Conservation (phyloP, 2,113 vertebrate species). For the Amazona vittata region DNA sequence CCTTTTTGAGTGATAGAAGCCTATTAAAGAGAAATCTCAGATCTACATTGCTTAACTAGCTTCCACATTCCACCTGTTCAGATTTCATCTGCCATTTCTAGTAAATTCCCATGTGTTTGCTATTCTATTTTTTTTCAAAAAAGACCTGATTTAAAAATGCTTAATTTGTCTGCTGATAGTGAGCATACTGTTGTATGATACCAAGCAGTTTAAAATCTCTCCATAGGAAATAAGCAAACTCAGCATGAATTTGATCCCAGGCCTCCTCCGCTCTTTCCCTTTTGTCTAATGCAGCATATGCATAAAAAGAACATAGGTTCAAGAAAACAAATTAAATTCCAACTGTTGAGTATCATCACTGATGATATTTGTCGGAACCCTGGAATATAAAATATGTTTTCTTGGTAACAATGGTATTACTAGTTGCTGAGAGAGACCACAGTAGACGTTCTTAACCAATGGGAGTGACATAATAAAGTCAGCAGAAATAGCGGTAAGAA, state of each 20-base stretch:
- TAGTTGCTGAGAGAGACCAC: not conserved
- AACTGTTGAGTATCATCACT: not conserved
- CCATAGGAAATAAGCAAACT: not conserved
- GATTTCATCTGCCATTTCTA: not conserved
- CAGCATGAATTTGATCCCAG: constrained; percentile 16
- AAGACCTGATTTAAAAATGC: not conserved
- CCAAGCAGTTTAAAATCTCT: not conserved
- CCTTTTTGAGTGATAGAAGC: not conserved
- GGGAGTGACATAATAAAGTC: not conserved
- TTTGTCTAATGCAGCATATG: not conserved
- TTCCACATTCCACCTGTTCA: not conserved
- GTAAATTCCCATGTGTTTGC: not conserved
- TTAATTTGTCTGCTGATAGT: constrained; percentile 29
- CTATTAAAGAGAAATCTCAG: not conserved
- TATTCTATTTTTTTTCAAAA: not conserved
- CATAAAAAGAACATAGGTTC: not conserved
- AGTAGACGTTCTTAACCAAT: not conserved
- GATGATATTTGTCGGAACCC: not conserved
- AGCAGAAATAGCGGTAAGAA: not conserved
- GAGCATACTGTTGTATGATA: not conserved
- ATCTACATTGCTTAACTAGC: not conserved
- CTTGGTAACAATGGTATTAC: not conserved
- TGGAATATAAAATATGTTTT: not conserved
- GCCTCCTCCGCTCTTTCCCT: not conserved
- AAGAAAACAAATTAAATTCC: constrained; percentile 17